Conservation (phyloP, 2,888 invertebrate species). For the Holacanthella duospinosa region DNA sequence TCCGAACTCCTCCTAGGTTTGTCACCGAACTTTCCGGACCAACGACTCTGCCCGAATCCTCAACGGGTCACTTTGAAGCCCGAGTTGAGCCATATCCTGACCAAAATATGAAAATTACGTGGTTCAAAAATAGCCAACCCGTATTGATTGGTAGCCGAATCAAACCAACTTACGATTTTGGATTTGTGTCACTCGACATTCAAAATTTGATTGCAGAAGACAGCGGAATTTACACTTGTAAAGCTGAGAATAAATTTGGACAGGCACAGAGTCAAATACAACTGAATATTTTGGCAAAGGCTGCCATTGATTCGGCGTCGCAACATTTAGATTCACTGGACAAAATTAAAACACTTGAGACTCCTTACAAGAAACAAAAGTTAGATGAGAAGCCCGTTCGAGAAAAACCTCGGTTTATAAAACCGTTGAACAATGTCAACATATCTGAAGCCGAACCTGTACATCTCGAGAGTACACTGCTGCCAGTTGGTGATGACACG, state of each 20-base stretch:
- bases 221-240: conserved; percentile 58
- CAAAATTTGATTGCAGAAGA: conserved; percentile 88
- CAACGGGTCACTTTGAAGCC: conserved; percentile 81
- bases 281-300: conserved; percentile 57
- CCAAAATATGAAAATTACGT: conserved; percentile 75
- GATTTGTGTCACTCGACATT: conserved; percentile 91
- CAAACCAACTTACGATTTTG: conserved; percentile 90
- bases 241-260: conserved; percentile 74
- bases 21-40: conserved; percentile 77
- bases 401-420: conserved; percentile 81
- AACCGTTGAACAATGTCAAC: conserved; percentile 71
- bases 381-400: conserved; percentile 64
- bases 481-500: conserved; percentile 81
- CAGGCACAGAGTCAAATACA: conserved; percentile 70
- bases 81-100: conserved; percentile 87
- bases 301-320: conserved; percentile 13
- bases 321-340: conserved; percentile 63
- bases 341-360: conserved; percentile 85
- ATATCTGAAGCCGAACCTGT: conserved; percentile 76
- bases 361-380: conserved; percentile 60
- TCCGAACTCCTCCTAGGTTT: conserved; percentile 74
- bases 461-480: conserved; percentile 86
- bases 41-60: conserved; percentile 64
- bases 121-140: conserved; percentile 87
- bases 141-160: conserved; percentile 69